phyloP scores from a whole-genome alignment of 2,888 invertebrate genomes.

The Eutolmus rufibarbis region DNA sequence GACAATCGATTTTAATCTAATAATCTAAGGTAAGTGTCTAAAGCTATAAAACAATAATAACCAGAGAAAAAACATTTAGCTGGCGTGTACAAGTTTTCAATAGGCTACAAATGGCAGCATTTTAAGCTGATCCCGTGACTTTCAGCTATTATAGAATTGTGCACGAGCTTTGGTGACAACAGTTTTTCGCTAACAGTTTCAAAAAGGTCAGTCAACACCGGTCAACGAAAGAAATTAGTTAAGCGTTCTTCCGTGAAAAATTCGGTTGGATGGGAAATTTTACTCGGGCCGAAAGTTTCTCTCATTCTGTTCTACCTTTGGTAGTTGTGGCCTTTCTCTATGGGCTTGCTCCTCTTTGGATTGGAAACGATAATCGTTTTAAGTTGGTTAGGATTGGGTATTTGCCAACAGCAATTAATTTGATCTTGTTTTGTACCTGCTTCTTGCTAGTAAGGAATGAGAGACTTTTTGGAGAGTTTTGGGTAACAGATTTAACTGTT shows the following conservation, averaged over 20 bases:
- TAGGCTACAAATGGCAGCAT: neutral
- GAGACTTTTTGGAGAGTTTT: conserved; percentile 58
- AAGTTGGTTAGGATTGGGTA: neutral
- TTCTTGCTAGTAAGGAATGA: neutral
- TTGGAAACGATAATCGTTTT: neutral
- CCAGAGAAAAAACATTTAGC: neutral
- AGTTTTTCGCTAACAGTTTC: neutral
- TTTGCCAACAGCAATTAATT: neutral
- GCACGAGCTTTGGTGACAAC: neutral
- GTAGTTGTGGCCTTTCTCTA: conserved; percentile 55
- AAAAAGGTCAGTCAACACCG: neutral
- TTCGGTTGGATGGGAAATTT: conserved; percentile 31
- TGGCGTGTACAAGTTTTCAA: neutral
- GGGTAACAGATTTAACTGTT: conserved; percentile 58
- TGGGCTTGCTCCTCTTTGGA: conserved; percentile 48
- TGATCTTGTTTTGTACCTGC: neutral
- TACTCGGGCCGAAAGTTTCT: conserved; percentile 53
- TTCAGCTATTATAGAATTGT: neutral
- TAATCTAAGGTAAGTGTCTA: neutral
- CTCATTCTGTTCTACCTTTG: conserved; percentile 51
- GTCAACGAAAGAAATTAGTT: neutral
- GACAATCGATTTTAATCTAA: neutral
- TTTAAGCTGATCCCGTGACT: neutral
- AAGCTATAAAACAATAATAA: neutral
- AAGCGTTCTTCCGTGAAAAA: neutral